Percentiles rank a stretch among this genome's conserved stretches.
Conservation (phyloP, 2,113 vertebrate genomes). For the Tamias sibiricus region DNA sequence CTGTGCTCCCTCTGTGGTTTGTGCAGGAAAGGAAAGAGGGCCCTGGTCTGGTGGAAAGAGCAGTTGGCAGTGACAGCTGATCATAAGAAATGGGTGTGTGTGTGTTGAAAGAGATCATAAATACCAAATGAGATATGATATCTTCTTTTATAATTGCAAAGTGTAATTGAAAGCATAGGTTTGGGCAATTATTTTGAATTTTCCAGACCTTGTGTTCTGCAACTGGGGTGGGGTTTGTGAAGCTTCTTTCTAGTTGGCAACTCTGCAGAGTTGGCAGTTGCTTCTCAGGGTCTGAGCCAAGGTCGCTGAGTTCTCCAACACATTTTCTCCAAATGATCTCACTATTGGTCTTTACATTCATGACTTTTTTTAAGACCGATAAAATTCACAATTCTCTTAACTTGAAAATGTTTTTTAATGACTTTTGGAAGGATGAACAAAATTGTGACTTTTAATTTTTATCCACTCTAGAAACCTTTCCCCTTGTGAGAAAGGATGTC, state of each 20-base stretch:
- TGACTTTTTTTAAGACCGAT: slow-evolving; percentile 31
- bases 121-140: neutral
- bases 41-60: neutral
- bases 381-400: neutral
- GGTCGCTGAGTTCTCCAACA: neutral
- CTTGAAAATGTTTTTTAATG: neutral
- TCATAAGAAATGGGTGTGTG: neutral
- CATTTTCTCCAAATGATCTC: neutral
- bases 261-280: neutral
- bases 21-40: neutral
- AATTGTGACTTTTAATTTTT: neutral
- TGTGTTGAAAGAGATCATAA: slow-evolving; percentile 21
- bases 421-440: neutral
- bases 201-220: neutral
- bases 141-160: slow-evolving; percentile 19
- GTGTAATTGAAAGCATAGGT: slow-evolving; percentile 12
- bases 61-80: neutral
- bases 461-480: slow-evolving; percentile 16
- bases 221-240: neutral
- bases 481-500: neutral
- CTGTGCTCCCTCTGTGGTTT: neutral
- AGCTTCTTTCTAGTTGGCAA: neutral
- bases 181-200: neutral
- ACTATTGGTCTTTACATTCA: neutral
- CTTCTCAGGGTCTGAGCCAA: neutral